phyloP scores from a whole-genome alignment of 2,113 vertebrate genomes.

The Xenopus laevis region DNA sequence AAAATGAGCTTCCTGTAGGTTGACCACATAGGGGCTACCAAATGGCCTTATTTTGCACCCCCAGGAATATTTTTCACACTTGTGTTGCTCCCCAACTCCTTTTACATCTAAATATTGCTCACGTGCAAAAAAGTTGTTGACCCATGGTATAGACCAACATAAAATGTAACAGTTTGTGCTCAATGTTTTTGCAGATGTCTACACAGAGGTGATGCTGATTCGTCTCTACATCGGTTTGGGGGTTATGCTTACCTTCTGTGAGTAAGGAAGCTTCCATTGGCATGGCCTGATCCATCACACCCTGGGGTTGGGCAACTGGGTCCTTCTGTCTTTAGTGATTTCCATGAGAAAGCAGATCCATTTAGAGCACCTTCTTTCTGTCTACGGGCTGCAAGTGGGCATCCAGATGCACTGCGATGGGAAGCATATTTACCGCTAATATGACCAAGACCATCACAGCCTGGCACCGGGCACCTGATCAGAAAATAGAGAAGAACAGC shows the following conservation, averaged over 20 bases:
- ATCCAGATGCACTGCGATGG: constrained; percentile 94
- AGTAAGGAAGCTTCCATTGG: constrained; percentile 96
- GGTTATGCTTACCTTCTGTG: constrained; percentile 81
- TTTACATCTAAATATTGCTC: too few species aligned
- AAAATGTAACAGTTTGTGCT: too few species aligned
- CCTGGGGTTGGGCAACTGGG: constrained; percentile 90
- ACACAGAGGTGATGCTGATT: too few species aligned
- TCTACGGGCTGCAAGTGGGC: constrained; percentile 86
- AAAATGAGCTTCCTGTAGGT: too few species aligned
- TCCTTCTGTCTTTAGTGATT: constrained; percentile 90
- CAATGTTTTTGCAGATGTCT: too few species aligned
- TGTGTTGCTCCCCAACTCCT: too few species aligned
- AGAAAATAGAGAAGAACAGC: background rate
- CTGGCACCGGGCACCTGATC: constrained; percentile 88
- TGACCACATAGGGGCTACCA: too few species aligned
- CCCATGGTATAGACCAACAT: too few species aligned
- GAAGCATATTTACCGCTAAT: constrained; percentile 97
- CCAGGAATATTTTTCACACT: too few species aligned
- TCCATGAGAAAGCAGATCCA: constrained; percentile 90
- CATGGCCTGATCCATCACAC: constrained; percentile 91
- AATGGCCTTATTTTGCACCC: too few species aligned
- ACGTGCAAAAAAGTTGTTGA: too few species aligned
- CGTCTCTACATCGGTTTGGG: too few species aligned
- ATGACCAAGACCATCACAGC: constrained; percentile 93
- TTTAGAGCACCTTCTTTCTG: constrained; percentile 93